Evolutionary conservation across 2,113 vertebrate genomes (phyloP), one percentile per base, ranked within the genome.

Genomic region (Planiliza haematocheilus): DNA sequence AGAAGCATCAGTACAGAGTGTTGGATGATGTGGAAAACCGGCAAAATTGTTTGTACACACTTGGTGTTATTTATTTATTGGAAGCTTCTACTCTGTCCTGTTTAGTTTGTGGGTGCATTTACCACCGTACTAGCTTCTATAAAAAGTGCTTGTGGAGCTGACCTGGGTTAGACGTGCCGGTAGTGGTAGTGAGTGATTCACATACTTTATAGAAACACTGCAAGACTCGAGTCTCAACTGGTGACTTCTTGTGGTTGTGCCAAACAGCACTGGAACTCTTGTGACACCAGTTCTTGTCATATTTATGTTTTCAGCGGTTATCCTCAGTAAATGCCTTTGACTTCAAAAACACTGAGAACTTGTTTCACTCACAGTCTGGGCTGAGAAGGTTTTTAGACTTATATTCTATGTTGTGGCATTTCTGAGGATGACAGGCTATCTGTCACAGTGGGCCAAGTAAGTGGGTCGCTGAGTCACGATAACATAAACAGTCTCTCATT

Each of bases 401-500:
- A 13, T 46, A 7, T 14, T 20, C 0, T 48, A 7, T 36, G 16
- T 46, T 43, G 41, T 48, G 37, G 11, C 0, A 38, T 39, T 50
- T 51, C 38, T 46, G 3, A 56, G 11, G 11, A 36, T 66, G 77
- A 79, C 59, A 58, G 48, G 65, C 18, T 13, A 34, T 74, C 58
- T 86, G 79, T 75, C 70, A 82, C 10, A 52, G 48, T 20, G 48
- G 10, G 37, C 45, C 46, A 62, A 59, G 21, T 60, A 52, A 30
- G 68, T 79, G 41, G 49, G 60, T 62, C 10, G 52, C 38, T 91
- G 90, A 88, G 59, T 88, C 82, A 87, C 51, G 14, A 55, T 45
- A 70, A 76, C 58, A 79, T 58, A 77, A 85, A 74, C 58, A 74
- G 48, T 49, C 45, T 1, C 70, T 12, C 36, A 16, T 53, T 84